Evolutionary conservation across 2,797 vertebrate species (phyloP).

Genomic region (Scolopax rusticola): DNA sequence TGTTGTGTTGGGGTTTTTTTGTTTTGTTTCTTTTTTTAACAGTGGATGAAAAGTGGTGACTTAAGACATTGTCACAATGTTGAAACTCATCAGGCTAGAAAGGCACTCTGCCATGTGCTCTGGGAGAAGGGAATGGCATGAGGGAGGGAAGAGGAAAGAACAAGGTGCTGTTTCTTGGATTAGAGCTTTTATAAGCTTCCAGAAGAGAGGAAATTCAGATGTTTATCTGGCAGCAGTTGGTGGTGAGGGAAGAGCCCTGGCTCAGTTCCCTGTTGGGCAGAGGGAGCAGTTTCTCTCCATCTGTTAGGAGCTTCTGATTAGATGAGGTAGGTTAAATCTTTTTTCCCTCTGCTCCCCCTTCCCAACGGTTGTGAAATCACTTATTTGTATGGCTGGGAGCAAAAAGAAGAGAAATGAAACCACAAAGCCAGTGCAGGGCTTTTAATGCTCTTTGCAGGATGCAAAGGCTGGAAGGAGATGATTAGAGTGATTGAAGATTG

Average conservation of each 20-base stretch:
- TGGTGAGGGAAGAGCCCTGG: slow-evolving; percentile 45
- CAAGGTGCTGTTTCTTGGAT: not conserved
- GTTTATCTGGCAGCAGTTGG: slow-evolving; percentile 52
- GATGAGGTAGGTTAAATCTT: slow-evolving; percentile 57
- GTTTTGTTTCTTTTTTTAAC: not conserved
- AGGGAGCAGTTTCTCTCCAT: slow-evolving; percentile 55
- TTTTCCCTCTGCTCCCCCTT: slow-evolving; percentile 17
- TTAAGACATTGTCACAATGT: not conserved
- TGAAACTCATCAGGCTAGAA: not conserved
- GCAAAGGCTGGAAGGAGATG: slow-evolving; percentile 1
- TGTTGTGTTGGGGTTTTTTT: too few species aligned
- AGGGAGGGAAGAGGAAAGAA: not conserved
- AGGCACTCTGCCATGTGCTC: not conserved
- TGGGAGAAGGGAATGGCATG: not conserved
- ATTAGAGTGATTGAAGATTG: slow-evolving; percentile 61
- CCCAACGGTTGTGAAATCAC: slow-evolving; percentile 36
- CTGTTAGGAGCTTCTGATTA: slow-evolving; percentile 63
- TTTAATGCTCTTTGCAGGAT: not conserved
- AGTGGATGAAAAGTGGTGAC: not conserved
- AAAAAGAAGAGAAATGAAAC: slow-evolving; percentile 40
- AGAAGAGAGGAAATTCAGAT: slow-evolving; percentile 54
- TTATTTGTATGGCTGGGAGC: slow-evolving; percentile 52
- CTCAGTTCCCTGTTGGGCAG: slow-evolving; percentile 27
- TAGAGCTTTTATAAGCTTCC: slow-evolving; percentile 9
- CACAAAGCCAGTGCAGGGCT: not conserved